Conservation (phyloP, 2,888 invertebrate genomes). For the Drosophila atripex region DNA sequence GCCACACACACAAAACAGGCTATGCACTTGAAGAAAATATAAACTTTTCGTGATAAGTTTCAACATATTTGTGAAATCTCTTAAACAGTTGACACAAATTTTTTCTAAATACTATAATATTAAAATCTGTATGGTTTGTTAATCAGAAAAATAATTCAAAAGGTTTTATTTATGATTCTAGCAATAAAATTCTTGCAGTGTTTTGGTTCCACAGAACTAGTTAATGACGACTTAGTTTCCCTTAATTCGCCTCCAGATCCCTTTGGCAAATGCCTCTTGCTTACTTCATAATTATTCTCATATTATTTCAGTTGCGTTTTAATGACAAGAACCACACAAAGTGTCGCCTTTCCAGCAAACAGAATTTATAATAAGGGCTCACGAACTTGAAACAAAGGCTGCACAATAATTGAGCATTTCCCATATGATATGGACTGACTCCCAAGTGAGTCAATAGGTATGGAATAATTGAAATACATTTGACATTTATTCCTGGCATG, state of each 20-base stretch:
- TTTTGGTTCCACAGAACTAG: not conserved
- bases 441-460: not conserved
- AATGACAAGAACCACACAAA: slow-evolving; percentile 2
- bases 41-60: no score
- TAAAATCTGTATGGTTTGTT: no score
- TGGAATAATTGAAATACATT: not conserved
- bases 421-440: no score
- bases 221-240: slow-evolving; percentile 28
- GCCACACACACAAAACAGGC: slow-evolving; percentile 3
- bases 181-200: not conserved
- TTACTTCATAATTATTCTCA: slow-evolving; percentile 13
- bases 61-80: no score
- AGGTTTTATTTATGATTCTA: not conserved
- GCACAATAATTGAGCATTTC: no score
- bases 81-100: no score
- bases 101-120: no score
- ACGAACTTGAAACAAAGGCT: not conserved
- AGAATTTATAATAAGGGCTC: not conserved
- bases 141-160: not conserved
- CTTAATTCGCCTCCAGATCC: slow-evolving; percentile 13
- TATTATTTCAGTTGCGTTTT: slow-evolving; percentile 3
- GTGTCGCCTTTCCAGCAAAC: not conserved
- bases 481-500: not conserved
- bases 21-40: not conserved
- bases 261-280: slow-evolving; percentile 10